Base-by-base conservation (phyloP, 2,888 invertebrate species). In the Synergus laeviventris region DNA sequence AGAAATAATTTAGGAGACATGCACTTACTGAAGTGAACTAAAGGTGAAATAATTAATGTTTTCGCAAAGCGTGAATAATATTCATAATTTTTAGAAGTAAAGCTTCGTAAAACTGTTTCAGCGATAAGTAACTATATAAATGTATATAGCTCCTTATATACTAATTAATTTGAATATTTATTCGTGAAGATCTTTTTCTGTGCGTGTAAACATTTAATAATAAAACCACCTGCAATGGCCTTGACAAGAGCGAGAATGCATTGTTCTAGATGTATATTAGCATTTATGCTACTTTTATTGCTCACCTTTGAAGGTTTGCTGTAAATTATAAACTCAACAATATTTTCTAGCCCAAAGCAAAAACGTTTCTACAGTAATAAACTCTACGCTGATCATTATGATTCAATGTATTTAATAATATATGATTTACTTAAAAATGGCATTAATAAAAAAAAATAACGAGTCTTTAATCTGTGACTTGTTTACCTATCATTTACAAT, bases 291-390 rank as follows among this genome's bases (percentile, higher is more conserved):
- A 31, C 12, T 60, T 60, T 60, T 60, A 60, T 61, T 61, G 36
- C 36, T 36, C 2, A 36, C 61, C 36, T 61, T 36, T 61, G 31
- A 31, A 31, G n/a, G 36, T 31, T 16, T 36, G n/a, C 36, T 36
- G 36, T 61, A 31, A 61, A 61, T 36, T 24, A 31, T 31, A 60
- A 31, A 11, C 39, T 16, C 31, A 2, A n/a, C 36, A 39, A 38
- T 62, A 38, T 38, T 38, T 62, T 38, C 36, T 38, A 38, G 38
- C 36, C 36, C 18, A 38, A 62, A 8, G 16, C 8, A 62, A 16
- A 62, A 62, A 36, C 38, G 38, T 62, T 38, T 62, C n/a, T 38
- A 62, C 11, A 62, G 38, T 31, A 38, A 38, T 62, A 62, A 62
- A 62, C n/a, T 62, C n/a, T 62, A 18, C 18, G 36, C 16, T n/a